A percentile compares a stretch with the other conserved stretches of the same genome.
These are phyloP conservation scores for Amblyteles armatorius DNA, from an alignment of 2,888 invertebrate genomes.

Conservation along the genomic window DNA sequence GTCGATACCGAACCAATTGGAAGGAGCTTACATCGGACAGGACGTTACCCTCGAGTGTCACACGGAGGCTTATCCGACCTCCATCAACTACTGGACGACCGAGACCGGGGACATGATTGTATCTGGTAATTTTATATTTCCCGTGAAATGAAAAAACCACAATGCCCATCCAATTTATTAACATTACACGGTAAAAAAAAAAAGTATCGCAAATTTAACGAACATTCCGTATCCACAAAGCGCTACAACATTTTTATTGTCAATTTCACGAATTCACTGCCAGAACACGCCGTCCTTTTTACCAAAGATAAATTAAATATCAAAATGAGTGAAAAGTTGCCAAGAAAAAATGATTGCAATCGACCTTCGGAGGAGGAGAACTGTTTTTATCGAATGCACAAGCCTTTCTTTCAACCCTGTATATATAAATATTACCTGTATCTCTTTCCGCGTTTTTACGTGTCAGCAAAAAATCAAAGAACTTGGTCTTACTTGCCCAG, in stretches of 20 bases:
- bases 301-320: neutral
- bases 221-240: neutral
- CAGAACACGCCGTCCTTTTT: neutral
- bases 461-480: conserved; percentile 49
- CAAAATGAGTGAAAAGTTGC: too few relatives aligned
- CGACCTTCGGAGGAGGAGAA: too few relatives aligned
- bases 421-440: neutral
- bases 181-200: conserved; percentile 1
- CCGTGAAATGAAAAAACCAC: conserved; percentile 25
- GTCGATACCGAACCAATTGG: conserved; percentile 96
- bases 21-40: conserved; percentile 95
- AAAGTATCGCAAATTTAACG: neutral
- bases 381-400: too few relatives aligned
- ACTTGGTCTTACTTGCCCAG: conserved; percentile 79
- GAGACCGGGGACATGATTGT: conserved; percentile 97
- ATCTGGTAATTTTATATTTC: conserved; percentile 89
- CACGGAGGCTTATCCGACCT: conserved; percentile 96
- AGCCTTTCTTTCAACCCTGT: neutral
- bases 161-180: neutral
- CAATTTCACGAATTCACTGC: neutral
- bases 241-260: neutral
- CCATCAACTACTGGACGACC: conserved; percentile 98
- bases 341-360: too few relatives aligned
- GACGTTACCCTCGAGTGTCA: conserved; percentile 95
- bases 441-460: conserved; percentile 16